These are phyloP conservation scores for Indicator maculatus DNA, from an alignment of 2,113 vertebrate genomes.

Conservation along the genomic window DNA sequence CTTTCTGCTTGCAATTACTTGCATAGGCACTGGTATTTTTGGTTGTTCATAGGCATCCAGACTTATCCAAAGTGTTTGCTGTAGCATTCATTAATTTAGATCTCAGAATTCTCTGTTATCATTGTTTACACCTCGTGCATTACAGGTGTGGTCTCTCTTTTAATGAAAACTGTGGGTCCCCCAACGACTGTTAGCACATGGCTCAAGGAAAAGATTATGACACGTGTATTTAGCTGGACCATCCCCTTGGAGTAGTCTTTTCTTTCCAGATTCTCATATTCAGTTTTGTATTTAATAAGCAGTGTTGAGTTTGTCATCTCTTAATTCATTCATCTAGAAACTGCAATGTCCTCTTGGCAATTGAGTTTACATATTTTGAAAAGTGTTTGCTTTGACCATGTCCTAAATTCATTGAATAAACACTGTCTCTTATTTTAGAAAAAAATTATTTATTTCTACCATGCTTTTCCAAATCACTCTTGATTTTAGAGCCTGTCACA, in stretches of 20 bases:
- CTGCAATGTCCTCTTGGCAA: neutral
- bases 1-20: neutral
- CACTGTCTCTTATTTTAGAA: neutral
- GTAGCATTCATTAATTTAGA: neutral
- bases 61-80: neutral
- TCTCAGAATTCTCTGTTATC: neutral
- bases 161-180: neutral
- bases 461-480: neutral
- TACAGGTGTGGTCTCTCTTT: neutral
- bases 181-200: neutral
- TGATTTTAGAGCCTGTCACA: neutral
- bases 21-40: fast-evolving
- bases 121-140: neutral
- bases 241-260: neutral
- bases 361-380: neutral
- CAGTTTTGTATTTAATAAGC: neutral
- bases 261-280: neutral
- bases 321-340: neutral
- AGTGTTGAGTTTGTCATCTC: neutral
- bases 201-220: neutral
- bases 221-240: neutral
- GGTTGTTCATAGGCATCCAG: neutral
- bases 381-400: neutral
- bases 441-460: neutral
- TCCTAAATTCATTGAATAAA: neutral